Base-by-base conservation (phyloP, 2,888 invertebrate species). In the Eristalinus sepulchralis region DNA sequence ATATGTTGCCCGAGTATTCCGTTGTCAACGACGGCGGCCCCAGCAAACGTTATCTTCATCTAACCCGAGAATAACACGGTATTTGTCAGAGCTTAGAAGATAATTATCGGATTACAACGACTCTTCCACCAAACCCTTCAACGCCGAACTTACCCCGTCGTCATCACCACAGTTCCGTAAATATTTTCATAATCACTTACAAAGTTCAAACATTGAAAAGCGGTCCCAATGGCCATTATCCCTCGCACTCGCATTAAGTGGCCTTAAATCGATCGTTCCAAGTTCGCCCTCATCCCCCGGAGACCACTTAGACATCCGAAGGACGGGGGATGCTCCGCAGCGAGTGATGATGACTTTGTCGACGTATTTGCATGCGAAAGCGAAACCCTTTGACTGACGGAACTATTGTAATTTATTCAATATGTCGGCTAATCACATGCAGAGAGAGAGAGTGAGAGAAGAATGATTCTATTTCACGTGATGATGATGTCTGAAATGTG, bases 161-260 rank as follows among this genome's bases (percentile, higher is more conserved):
- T n/a, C 17, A 47, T 17, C 47, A 47, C 33, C 20, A 17, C 8
- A 63, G 22, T 70, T 39, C 27, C 4, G 63, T 57, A 64, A 78
- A 71, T 71, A 71, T 79, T 66, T 71, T 66, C 71, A 60, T 59
- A 60, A 79, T 60, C 79, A 53, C 64, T 59, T 47, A 11, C 36
- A 17, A 53, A 59, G 66, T 47, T 72, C 59, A 66, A 79, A 39
- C 27, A 24, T 39, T 31, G n/a, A 13, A 57, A 22, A 70, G n/a
- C 31, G n/a, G 6, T 22, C 22, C 57, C 70, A 55, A 17, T 20
- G 55, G 27, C n/a, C 27, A 57, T 79, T 47, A 60, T 72, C 66
- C 79, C 34, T 33, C 47, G 53, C 66, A 72, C 64, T 72, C 20
- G 59, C 33, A 20, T 72, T 59, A 60, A 79, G 59, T 66, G 59